phyloP scores from a whole-genome alignment of 2,888 invertebrate genomes.

The Lamellibrachia satsuma region DNA sequence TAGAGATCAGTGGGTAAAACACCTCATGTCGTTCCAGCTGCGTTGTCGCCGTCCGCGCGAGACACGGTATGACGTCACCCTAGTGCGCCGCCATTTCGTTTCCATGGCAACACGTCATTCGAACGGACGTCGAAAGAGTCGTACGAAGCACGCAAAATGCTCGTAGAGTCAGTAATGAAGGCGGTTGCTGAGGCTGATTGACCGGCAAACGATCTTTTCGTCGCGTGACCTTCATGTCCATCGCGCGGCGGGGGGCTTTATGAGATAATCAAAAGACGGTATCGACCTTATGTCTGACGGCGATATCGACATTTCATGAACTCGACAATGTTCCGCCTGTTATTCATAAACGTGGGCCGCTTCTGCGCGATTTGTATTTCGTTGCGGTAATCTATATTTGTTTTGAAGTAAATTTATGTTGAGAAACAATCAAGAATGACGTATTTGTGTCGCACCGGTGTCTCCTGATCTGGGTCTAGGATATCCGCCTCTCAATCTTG shows the following conservation, averaged over 20 bases:
- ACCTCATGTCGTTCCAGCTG: background rate
- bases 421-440: background rate
- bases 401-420: background rate
- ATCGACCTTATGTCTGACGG: background rate
- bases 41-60: background rate
- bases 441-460: background rate
- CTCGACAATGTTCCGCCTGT: background rate
- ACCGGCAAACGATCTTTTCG: background rate
- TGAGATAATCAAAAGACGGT: background rate
- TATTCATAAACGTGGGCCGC: background rate
- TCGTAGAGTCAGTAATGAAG: background rate
- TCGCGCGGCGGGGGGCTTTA: background rate
- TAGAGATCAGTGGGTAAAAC: background rate
- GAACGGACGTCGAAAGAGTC: background rate
- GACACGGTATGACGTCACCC: background rate
- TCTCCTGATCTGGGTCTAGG: too few relatives aligned
- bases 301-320: background rate
- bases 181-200: background rate
- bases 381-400: background rate
- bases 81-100: background rate
- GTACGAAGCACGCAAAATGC: background rate
- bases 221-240: background rate
- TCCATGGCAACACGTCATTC: background rate
- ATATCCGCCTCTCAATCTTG: background rate
- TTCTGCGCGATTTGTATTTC: background rate